Evolutionary conservation across 2,888 invertebrate species (phyloP).

Genomic region (Epistrophe grossulariae): DNA sequence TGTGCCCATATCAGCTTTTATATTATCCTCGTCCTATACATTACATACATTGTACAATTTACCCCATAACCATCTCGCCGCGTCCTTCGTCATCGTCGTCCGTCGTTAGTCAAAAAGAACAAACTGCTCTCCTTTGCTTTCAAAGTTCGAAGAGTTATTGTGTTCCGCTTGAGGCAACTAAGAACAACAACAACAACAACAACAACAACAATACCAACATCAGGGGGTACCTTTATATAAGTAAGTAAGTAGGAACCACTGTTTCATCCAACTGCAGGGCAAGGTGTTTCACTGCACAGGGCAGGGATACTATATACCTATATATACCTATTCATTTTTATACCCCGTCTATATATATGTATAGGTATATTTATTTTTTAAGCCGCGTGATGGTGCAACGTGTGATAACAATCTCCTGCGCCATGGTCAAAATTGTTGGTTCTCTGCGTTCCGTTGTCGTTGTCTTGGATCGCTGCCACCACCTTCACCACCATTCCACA

Average conservation of each 20-base stretch:
- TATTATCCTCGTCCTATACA: constrained; percentile 24
- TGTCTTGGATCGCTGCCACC: constrained; percentile 19
- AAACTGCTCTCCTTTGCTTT: constrained; percentile 61
- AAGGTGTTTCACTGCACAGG: constrained; percentile 68
- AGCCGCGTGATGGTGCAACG: constrained; percentile 58
- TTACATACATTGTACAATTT: neutral
- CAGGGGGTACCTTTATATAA: constrained; percentile 12
- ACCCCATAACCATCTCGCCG: neutral
- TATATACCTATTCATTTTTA: neutral
- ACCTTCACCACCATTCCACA: neutral
- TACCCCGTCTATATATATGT: neutral
- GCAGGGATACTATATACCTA: constrained; percentile 5
- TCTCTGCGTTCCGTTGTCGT: constrained; percentile 26
- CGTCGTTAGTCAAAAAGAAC: constrained; percentile 49
- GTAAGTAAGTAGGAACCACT: neutral
- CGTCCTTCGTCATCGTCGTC: neutral
- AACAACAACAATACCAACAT: constrained; percentile 21
- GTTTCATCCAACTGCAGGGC: constrained; percentile 63
- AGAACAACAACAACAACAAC: constrained; percentile 40
- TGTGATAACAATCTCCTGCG: constrained; percentile 69
- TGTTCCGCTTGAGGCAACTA: constrained; percentile 74
- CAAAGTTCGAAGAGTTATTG: constrained; percentile 71
- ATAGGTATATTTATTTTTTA: constrained; percentile 4
- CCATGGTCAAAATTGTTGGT: constrained; percentile 70
- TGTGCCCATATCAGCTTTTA: constrained; percentile 4